Percentiles rank a stretch among this genome's conserved stretches.
Evolutionary conservation across 2,797 vertebrate genomes (phyloP).

Genomic region (Todus mexicanus): DNA sequence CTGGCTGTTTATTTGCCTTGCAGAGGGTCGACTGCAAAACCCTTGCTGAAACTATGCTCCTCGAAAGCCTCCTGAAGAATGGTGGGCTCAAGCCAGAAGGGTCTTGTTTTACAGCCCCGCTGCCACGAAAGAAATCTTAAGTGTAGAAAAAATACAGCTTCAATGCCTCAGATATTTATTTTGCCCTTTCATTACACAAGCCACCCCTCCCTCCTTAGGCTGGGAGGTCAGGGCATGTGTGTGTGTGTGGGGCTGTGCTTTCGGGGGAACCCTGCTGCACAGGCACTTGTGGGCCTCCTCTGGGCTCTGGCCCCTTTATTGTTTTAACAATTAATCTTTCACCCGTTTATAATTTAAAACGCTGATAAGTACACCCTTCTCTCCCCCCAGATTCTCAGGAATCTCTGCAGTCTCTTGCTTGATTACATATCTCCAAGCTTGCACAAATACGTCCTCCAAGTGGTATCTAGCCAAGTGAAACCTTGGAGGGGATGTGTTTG

Average conservation of each 20-base stretch:
- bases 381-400: not conserved
- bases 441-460: not conserved
- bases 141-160: not conserved
- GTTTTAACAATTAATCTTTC: slow-evolving; percentile 30
- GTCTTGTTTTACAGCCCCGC: not conserved
- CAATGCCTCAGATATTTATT: slow-evolving; percentile 39
- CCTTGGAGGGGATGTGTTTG: slow-evolving; percentile 4
- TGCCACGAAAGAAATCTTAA: not conserved
- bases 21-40: not conserved
- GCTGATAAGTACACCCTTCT: not conserved
- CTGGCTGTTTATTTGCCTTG: not conserved
- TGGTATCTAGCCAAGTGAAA: not conserved
- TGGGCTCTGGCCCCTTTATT: not conserved
- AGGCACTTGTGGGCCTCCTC: not conserved
- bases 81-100: not conserved
- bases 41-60: not conserved
- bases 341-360: not conserved
- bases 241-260: not conserved
- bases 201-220: not conserved
- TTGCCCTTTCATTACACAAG: not conserved
- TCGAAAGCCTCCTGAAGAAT: not conserved
- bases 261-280: not conserved
- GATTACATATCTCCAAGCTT: not conserved
- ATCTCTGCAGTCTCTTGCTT: not conserved
- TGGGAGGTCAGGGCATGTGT: not conserved